Percentiles rank a stretch among this genome's conserved stretches.
phyloP scores from a whole-genome alignment of 2,113 vertebrate genomes.

The Xenopus borealis region DNA sequence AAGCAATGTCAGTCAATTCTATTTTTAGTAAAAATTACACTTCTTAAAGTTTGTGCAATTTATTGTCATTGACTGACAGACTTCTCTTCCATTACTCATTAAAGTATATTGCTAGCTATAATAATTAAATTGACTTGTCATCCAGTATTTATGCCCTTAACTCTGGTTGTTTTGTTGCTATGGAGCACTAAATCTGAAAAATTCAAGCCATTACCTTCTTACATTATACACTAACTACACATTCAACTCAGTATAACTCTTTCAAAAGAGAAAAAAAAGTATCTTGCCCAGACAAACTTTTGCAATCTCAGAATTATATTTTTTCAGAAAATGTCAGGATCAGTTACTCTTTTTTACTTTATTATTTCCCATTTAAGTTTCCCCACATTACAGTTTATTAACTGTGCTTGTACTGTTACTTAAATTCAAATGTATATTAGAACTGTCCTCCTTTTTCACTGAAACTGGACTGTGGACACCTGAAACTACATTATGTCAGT shows the following conservation, averaged over 20 bases:
- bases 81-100: constrained; percentile 15
- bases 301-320: no score
- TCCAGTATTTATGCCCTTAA: constrained; percentile 17
- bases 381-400: no score
- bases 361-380: no score
- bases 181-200: not conserved
- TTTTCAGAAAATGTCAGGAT: no score
- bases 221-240: not conserved
- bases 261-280: not conserved
- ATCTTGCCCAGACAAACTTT: no score
- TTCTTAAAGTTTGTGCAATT: constrained; percentile 34
- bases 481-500: no score
- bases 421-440: no score
- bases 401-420: no score
- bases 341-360: no score
- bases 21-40: constrained; percentile 33
- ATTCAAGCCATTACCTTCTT: constrained; percentile 12
- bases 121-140: constrained; percentile 3
- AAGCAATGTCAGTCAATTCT: constrained; percentile 31
- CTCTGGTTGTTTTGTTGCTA: constrained; percentile 23
- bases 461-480: no score
- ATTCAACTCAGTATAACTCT: not conserved
- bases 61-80: constrained; percentile 30
- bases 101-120: constrained; percentile 33
- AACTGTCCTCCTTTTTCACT: no score